Percentiles rank a stretch among this genome's conserved stretches.
phyloP scores from a whole-genome alignment of 2,113 vertebrate species.

The Scatophagus argus region DNA sequence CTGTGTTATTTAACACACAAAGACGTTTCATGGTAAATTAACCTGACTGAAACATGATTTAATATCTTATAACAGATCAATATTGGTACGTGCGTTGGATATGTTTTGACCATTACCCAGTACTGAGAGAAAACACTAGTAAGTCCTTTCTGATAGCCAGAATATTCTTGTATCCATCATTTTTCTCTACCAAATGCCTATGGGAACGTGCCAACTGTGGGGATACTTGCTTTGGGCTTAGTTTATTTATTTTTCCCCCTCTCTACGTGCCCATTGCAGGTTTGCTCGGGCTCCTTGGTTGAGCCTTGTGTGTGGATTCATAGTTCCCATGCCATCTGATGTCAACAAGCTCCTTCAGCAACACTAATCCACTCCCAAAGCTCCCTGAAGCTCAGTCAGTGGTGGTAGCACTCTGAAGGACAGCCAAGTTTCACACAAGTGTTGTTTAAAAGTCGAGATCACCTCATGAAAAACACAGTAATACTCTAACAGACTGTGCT shows the following conservation, averaged over 20 bases:
- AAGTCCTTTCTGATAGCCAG: conserved; percentile 45
- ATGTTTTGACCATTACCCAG: conserved; percentile 14
- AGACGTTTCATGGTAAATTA: not conserved
- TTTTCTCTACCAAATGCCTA: conserved; percentile 58
- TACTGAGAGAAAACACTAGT: not conserved
- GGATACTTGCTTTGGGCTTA: conserved; percentile 73
- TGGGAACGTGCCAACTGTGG: conserved; percentile 71
- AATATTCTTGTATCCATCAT: conserved; percentile 52
- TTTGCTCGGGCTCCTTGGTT: conserved; percentile 62
- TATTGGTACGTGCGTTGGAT: conserved; percentile 5
- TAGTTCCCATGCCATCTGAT: conserved; percentile 81
- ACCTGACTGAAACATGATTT: not conserved
- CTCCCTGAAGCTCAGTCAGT: conserved; percentile 59
- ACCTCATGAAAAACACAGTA: conserved; percentile 20
- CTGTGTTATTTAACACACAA: conserved; percentile 1
- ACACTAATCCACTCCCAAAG: conserved; percentile 72
- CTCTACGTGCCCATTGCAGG: conserved; percentile 69
- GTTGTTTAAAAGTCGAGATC: conserved; percentile 39
- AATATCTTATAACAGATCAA: conserved; percentile 6
- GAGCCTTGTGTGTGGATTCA: conserved; percentile 72
- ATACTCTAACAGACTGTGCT: not conserved
- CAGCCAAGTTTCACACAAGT: conserved; percentile 48
- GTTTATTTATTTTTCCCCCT: conserved; percentile 72
- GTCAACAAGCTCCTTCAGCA: conserved; percentile 79
- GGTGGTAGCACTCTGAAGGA: conserved; percentile 33